phyloP scores from a whole-genome alignment of 2,888 invertebrate species.

The Trissolcus brochymenae region DNA sequence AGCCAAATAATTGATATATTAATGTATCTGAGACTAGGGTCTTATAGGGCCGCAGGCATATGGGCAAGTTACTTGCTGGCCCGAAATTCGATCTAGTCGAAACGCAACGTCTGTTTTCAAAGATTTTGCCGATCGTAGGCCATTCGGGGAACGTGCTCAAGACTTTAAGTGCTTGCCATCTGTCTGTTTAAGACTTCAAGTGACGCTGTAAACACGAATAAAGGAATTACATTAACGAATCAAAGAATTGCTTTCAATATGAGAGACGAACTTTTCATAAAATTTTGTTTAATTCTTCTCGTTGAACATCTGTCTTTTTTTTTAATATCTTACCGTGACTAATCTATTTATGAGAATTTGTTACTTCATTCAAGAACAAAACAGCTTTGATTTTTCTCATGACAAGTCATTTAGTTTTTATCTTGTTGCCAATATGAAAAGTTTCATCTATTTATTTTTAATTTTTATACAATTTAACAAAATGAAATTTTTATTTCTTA shows the following conservation, averaged over 20 bases:
- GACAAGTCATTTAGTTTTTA: too few relatives aligned
- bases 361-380: too few relatives aligned
- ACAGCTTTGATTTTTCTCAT: too few relatives aligned
- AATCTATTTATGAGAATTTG: too few relatives aligned
- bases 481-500: too few relatives aligned
- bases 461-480: too few relatives aligned
- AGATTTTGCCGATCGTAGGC: constrained; percentile 33
- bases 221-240: constrained; percentile 4
- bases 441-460: too few relatives aligned
- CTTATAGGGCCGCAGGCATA: constrained; percentile 24
- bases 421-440: too few relatives aligned
- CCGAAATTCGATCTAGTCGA: constrained; percentile 56
- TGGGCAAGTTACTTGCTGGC: constrained; percentile 34
- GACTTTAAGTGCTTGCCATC: constrained; percentile 67
- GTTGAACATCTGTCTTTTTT: too few relatives aligned
- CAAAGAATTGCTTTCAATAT: not conserved
- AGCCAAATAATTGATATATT: constrained; percentile 48
- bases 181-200: constrained; percentile 57
- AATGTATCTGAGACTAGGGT: constrained; percentile 27
- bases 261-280: not conserved
- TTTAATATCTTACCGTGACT: too few relatives aligned
- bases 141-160: constrained; percentile 51
- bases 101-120: constrained; percentile 32
- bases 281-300: too few relatives aligned
- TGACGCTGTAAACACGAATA: constrained; percentile 37